Base-by-base conservation (phyloP, 2,113 vertebrate species). In the Gadus macrocephalus region DNA sequence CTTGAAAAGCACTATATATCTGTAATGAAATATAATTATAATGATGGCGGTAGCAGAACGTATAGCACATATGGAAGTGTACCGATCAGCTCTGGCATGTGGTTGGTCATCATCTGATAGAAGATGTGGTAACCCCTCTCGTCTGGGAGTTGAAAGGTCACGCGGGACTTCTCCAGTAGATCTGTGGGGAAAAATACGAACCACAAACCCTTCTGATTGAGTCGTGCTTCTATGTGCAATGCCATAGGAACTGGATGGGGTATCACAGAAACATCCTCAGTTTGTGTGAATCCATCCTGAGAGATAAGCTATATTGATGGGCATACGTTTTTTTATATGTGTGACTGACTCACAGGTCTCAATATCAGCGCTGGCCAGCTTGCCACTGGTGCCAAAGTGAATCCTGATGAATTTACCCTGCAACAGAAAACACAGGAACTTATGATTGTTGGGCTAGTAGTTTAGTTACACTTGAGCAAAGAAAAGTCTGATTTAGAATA, bases 151-250 rank as follows among this genome's bases (percentile, higher is more conserved):
- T 95, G 93, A 75, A 95, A 95, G 0, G 93, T 94, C 76, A 95
- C 93, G 85, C 92, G 92, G 69, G 93, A 94, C 84, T 95, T 94
- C 78, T 94, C 93, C 69, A 95, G 83, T 55, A 95, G 90, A 88
- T 94, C 93, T 95, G 81, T 72, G 17, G 9, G 14, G 4, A 56
- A 15, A 56, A 17, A 7, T 56, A 56, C 5, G 14, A 16, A 56
- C 55, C 55, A 16, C 11, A 56, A 42, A 56, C 17, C 11, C 11
- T 56, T 56, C 55, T 56, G 55, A 42, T 42, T 8, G 3, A 17
- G 17, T 56, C 55, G 11, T 16, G 55, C 14, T 56, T 15, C 17
- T 1, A 2, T 15, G 55, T 56, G 55, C 1, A 4, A 56, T 56
- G 2, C 25, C 25, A 56, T 56, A 15, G 17, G 14, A 56, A 8